phyloP scores from a whole-genome alignment of 2,888 invertebrate species.

The Dromius quadrimaculatus region DNA sequence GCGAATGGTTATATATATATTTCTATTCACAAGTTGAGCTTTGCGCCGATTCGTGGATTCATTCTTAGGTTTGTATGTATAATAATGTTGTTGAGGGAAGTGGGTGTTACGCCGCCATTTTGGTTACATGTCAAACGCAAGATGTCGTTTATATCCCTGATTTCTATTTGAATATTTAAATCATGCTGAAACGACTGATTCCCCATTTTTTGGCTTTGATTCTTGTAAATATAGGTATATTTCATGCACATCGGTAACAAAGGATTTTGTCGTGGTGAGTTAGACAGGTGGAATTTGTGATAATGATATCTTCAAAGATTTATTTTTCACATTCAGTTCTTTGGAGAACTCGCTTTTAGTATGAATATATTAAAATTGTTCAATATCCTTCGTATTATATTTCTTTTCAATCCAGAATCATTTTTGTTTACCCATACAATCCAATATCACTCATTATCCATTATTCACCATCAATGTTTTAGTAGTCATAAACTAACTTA shows the following conservation, averaged over 20 bases:
- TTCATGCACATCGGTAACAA: constrained; percentile 44
- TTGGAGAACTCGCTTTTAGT: no score
- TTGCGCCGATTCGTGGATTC: constrained; percentile 33
- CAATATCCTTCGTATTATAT: no score
- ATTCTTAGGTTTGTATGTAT: constrained; percentile 35
- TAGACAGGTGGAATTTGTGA: constrained; percentile 25
- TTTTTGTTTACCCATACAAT: no score
- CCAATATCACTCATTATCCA: no score
- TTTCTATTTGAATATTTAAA: constrained; percentile 56
- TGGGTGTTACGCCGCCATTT: constrained; percentile 24
- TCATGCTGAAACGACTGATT: constrained; percentile 55
- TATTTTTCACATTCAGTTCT: no score
- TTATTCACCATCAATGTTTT: no score
- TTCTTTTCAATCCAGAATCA: no score
- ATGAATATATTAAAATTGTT: no score
- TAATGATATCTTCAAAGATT: no score
- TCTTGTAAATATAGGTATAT: constrained; percentile 50
- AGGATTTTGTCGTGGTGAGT: constrained; percentile 25
- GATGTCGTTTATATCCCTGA: constrained; percentile 58
- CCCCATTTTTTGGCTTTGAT: constrained; percentile 51
- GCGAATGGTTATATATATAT: constrained; percentile 56
- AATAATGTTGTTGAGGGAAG: constrained; percentile 9
- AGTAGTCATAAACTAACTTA: no score
- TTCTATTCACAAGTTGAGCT: constrained; percentile 47
- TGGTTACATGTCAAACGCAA: constrained; percentile 57